phyloP scores from a whole-genome alignment of 64 coral and sea anemone genomes.

The Anthopleura sola region DNA sequence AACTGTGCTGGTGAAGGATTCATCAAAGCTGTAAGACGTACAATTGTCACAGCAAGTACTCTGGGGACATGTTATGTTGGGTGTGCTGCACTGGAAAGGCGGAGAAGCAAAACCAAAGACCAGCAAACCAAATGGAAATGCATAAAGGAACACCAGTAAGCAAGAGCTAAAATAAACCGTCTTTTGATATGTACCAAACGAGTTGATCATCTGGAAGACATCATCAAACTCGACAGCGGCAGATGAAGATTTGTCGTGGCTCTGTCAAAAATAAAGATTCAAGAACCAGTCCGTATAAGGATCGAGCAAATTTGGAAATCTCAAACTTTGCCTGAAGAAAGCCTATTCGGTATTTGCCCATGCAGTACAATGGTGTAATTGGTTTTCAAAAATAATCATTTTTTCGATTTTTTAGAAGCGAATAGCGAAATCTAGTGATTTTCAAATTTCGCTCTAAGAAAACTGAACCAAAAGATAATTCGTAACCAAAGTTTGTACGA shows the following conservation, averaged over 20 bases:
- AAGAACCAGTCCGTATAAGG: no score
- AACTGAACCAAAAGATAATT: no score
- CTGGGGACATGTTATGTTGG: not conserved
- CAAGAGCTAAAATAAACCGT: not conserved
- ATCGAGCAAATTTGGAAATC: no score
- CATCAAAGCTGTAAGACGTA: slow-evolving; percentile 3
- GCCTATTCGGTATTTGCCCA: no score
- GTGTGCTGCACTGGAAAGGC: not conserved
- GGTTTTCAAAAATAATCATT: no score
- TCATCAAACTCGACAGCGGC: not conserved
- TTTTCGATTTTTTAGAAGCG: no score
- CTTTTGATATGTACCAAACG: not conserved
- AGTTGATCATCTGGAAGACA: slow-evolving; percentile 6
- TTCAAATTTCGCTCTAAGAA: no score
- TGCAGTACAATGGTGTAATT: no score
- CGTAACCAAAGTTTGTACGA: no score
- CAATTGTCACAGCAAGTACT: slow-evolving; percentile 13
- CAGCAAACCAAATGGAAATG: slow-evolving; percentile 3
- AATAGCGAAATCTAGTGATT: no score
- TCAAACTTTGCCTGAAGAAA: no score
- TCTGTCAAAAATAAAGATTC: not conserved
- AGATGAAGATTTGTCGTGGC: not conserved
- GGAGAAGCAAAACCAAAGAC: slow-evolving; percentile 10
- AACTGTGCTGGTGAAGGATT: not conserved
- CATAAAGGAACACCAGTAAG: not conserved